phyloP scores from a whole-genome alignment of 2,888 invertebrate genomes.

The Gastrophysa polygoni region DNA sequence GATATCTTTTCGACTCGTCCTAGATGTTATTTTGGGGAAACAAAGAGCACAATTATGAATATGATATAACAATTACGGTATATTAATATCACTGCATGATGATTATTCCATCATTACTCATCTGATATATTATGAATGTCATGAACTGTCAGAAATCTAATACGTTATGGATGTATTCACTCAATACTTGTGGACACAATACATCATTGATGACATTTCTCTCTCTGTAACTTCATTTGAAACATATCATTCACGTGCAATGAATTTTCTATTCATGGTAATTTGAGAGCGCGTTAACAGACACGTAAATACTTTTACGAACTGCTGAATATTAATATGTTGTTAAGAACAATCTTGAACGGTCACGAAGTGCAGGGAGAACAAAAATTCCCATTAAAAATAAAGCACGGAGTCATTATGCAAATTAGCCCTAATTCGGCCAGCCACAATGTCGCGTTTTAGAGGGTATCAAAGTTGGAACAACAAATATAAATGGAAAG shows the following conservation, averaged over 20 bases:
- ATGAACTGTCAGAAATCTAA: too few species aligned
- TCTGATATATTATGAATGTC: too few species aligned
- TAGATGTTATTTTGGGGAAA: too few species aligned
- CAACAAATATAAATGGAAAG: background rate
- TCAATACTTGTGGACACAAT: too few species aligned
- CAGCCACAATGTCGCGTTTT: conserved; percentile 4
- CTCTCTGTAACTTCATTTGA: too few species aligned
- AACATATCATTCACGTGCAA: background rate
- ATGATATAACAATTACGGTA: too few species aligned
- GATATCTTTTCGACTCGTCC: too few species aligned
- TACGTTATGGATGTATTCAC: too few species aligned
- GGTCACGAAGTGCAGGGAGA: background rate
- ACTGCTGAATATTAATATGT: conserved; percentile 15
- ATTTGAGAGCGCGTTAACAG: background rate
- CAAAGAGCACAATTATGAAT: too few species aligned
- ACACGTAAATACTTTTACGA: background rate
- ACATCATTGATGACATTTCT: too few species aligned
- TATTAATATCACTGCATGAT: too few species aligned
- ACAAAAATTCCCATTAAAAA: conserved; percentile 16
- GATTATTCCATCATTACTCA: too few species aligned
- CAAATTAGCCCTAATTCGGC: conserved; percentile 8
- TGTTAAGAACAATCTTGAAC: conserved; percentile 8
- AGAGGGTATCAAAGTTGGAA: conserved; percentile 10
- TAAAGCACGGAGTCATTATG: conserved; percentile 15
- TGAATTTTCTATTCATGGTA: background rate